Conservation (phyloP, 2,113 vertebrate genomes). For the Aviceda subcristata region DNA sequence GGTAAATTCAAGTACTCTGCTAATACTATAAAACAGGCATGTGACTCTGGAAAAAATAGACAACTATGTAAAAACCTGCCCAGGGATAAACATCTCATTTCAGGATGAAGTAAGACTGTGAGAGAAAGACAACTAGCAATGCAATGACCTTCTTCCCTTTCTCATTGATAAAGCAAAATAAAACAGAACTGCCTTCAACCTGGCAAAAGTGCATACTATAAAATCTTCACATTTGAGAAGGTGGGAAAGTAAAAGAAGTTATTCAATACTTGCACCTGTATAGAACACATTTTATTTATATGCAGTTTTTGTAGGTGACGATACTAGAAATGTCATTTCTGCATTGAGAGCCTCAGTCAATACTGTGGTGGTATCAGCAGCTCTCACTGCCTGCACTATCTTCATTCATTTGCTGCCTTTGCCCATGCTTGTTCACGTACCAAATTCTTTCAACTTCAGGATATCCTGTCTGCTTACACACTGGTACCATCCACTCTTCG, state of each 20-base stretch:
- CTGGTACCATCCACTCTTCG: not conserved
- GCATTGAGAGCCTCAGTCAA: not conserved
- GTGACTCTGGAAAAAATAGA: not conserved
- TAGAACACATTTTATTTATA: not conserved
- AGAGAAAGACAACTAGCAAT: not conserved
- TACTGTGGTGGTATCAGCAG: rapidly evolving
- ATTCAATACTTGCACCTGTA: not conserved
- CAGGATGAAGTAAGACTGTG: not conserved
- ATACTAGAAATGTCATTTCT: not conserved
- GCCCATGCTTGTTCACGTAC: not conserved
- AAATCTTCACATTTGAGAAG: not conserved
- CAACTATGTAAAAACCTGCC: not conserved
- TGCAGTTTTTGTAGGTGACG: not conserved
- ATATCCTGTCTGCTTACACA: not conserved
- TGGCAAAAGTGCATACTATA: not conserved
- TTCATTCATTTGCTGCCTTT: not conserved
- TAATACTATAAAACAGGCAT: not conserved
- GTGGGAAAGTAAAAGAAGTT: not conserved
- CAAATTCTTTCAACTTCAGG: not conserved
- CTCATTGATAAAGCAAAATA: not conserved
- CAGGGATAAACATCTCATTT: not conserved
- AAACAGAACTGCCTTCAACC: not conserved
- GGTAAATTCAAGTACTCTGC: not conserved
- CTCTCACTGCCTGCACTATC: not conserved
- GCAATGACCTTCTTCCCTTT: not conserved